A percentile compares a stretch with the other conserved stretches of the same genome.
phyloP scores from a whole-genome alignment of 2,888 invertebrate species.

The Fragum whitleyi region DNA sequence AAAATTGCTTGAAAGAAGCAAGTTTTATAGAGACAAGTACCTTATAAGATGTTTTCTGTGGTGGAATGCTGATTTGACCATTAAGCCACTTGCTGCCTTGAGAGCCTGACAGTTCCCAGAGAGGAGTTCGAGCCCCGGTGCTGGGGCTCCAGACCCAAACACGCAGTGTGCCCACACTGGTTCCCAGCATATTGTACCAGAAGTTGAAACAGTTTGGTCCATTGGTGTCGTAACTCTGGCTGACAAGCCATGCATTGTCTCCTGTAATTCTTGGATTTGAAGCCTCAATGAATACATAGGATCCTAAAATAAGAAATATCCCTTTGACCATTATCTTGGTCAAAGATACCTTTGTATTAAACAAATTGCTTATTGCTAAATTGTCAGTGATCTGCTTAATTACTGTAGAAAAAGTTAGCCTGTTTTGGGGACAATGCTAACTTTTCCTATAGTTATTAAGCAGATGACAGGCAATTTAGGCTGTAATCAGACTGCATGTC shows the following conservation, averaged over 20 bases:
- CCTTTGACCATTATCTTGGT: too few relatives aligned
- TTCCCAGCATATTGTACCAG: constrained; percentile 83
- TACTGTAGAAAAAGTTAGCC: background rate
- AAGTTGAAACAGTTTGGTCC: constrained; percentile 75
- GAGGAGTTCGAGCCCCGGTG: constrained; percentile 64
- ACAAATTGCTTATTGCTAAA: too few relatives aligned
- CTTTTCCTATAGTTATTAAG: too few relatives aligned
- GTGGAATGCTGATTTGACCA: constrained; percentile 69
- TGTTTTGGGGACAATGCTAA: too few relatives aligned
- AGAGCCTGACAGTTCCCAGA: constrained; percentile 74
- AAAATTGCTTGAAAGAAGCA: too few relatives aligned
- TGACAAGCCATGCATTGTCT: constrained; percentile 71
- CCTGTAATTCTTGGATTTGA: constrained; percentile 68
- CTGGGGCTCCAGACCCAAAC: constrained; percentile 69
- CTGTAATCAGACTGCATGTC: too few relatives aligned
- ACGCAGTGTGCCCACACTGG: constrained; percentile 70
- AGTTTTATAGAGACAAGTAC: constrained; percentile 43
- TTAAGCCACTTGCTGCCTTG: constrained; percentile 68
- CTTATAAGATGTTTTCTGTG: constrained; percentile 67
- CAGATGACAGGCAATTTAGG: too few relatives aligned
- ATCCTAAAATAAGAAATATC: constrained; percentile 65
- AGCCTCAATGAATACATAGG: constrained; percentile 69
- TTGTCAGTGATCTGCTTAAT: too few relatives aligned
- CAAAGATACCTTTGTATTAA: too few relatives aligned
- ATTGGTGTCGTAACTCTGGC: constrained; percentile 51